Conservation (phyloP, 1,140 invertebrate genomes). For the Luehdorfia chinensis region DNA sequence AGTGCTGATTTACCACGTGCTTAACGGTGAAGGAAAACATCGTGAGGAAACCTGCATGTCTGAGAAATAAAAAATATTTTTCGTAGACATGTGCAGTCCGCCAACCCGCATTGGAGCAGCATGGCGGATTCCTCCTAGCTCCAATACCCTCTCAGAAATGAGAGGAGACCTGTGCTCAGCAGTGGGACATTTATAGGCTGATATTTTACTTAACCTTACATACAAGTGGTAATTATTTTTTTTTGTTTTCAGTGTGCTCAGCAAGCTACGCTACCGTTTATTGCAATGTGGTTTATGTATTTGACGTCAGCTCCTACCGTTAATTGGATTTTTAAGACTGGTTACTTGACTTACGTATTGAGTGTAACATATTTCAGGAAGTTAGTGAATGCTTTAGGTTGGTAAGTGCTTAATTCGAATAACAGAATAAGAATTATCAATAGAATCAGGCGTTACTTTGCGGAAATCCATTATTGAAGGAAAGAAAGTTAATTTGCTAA, state of each 20-base stretch:
- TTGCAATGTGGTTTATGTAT: conserved; percentile 31
- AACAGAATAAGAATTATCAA: no score
- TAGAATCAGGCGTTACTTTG: no score
- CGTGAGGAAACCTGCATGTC: no score
- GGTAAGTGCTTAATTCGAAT: conserved; percentile 10
- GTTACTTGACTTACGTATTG: conserved; percentile 35
- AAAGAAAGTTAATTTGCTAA: no score
- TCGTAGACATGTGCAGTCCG: background rate
- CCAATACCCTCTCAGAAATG: no score
- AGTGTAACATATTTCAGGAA: conserved; percentile 44
- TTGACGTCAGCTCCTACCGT: conserved; percentile 31
- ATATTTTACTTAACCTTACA: background rate
- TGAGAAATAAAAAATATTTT: background rate
- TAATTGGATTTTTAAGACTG: conserved; percentile 36
- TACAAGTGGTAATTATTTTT: background rate
- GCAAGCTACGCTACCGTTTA: conserved; percentile 36
- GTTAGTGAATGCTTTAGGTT: conserved; percentile 50
- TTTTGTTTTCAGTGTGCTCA: conserved; percentile 34
- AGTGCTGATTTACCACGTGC: no score
- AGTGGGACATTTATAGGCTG: background rate
- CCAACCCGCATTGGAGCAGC: no score
- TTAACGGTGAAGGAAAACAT: no score
- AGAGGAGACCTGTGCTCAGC: background rate
- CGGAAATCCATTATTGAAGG: no score
- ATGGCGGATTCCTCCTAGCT: no score